Percentiles rank a stretch among this genome's conserved stretches.
Conservation (phyloP, 2,113 vertebrate species). For the Coryphaenoides rupestris region DNA sequence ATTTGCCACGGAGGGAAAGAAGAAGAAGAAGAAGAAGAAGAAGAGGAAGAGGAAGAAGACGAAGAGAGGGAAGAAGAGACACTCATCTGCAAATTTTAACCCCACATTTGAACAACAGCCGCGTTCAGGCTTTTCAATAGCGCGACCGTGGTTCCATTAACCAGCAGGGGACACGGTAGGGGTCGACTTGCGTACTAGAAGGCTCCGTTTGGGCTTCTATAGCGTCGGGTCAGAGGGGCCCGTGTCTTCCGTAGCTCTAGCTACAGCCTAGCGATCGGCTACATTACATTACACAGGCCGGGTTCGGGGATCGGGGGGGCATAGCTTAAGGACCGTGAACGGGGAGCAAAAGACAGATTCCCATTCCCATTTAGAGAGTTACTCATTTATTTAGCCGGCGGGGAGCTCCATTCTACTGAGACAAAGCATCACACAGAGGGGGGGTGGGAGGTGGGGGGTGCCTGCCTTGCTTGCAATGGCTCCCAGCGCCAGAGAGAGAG, state of each 20-base stretch:
- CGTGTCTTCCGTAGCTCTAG: no score
- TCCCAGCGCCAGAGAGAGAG: no score
- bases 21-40: no score
- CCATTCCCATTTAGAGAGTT: slow-evolving; percentile 74
- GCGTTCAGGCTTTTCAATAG: slow-evolving; percentile 34
- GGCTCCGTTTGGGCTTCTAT: slow-evolving; percentile 44
- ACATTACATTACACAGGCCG: slow-evolving; percentile 60
- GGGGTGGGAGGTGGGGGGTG: no score
- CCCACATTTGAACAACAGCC: slow-evolving; percentile 47
- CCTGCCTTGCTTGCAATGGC: no score
- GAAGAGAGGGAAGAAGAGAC: slow-evolving; percentile 11
- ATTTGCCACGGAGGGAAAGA: slow-evolving; percentile 22
- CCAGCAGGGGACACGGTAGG: slow-evolving; percentile 38
- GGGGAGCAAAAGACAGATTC: slow-evolving; percentile 70
- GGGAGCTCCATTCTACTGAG: slow-evolving; percentile 56
- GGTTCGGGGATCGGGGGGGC: slow-evolving; percentile 60
- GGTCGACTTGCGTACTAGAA: slow-evolving; percentile 38
- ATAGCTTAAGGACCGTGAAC: slow-evolving; percentile 70
- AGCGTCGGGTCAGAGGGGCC: slow-evolving; percentile 44
- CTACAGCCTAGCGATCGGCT: no score
- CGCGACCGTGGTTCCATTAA: slow-evolving; percentile 49
- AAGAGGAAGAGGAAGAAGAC: background rate
- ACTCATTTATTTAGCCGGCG: slow-evolving; percentile 71
- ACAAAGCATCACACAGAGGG: no score
- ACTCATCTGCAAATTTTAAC: slow-evolving; percentile 53